These are phyloP conservation scores for Burhinus bistriatus DNA, from an alignment of 2,113 vertebrate genomes.

Conservation along the genomic window DNA sequence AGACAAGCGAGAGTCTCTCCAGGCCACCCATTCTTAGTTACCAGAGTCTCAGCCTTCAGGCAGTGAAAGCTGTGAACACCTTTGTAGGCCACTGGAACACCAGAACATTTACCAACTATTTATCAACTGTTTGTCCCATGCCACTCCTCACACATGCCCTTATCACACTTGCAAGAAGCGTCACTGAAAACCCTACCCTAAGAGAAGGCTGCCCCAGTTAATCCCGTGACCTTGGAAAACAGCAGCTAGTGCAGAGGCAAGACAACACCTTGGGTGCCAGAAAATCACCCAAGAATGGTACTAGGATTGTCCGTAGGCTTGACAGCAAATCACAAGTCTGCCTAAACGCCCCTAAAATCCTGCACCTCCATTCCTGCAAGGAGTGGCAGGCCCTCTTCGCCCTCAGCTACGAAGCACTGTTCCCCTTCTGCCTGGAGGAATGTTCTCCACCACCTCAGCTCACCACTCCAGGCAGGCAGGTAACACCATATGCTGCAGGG, in stretches of 20 bases:
- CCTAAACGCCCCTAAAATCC: neutral
- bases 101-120: neutral
- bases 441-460: too few relatives aligned
- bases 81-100: neutral
- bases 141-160: neutral
- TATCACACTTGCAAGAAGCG: neutral
- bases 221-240: neutral
- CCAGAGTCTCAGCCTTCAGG: neutral
- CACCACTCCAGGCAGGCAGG: fast-evolving
- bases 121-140: neutral
- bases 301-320: neutral
- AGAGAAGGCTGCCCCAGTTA: neutral
- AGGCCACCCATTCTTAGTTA: neutral
- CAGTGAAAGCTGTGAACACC: neutral
- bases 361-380: fast-evolving
- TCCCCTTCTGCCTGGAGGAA: neutral
- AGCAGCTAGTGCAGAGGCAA: neutral
- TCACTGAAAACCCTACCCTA: neutral
- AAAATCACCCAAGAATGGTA: fast-evolving
- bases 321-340: neutral
- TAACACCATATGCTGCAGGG: fast-evolving
- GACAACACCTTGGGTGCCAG: neutral
- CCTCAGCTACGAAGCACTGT: too few relatives aligned
- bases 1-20: neutral
- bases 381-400: neutral